Percentiles rank a stretch among this genome's conserved stretches.
phyloP scores from a whole-genome alignment of 2,888 invertebrate species.

The Petrophora chlorosata region DNA sequence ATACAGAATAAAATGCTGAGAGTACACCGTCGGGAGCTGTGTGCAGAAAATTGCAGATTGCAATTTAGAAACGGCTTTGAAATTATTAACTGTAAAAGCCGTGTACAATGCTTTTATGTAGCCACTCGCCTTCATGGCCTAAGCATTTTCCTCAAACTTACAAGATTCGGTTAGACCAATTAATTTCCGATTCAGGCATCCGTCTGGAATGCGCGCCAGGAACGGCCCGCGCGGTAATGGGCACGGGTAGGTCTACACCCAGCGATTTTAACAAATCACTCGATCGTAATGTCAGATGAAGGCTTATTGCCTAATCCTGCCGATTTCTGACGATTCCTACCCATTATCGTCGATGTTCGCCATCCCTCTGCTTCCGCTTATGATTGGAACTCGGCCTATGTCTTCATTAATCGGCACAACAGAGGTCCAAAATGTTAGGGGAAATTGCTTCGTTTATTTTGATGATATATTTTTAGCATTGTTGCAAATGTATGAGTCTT shows the following conservation, averaged over 20 bases:
- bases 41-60: neutral
- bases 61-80: too few species aligned
- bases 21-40: neutral
- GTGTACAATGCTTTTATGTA: too few species aligned
- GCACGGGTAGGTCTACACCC: constrained; percentile 48
- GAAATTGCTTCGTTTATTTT: neutral
- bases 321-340: constrained; percentile 30
- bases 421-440: constrained; percentile 17
- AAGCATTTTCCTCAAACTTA: constrained; percentile 14
- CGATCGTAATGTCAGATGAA: constrained; percentile 57
- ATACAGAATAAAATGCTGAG: neutral
- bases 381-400: constrained; percentile 34
- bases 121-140: too few species aligned
- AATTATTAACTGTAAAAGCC: too few species aligned
- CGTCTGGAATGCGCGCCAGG: constrained; percentile 45
- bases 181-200: constrained; percentile 57
- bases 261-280: constrained; percentile 69
- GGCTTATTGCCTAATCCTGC: constrained; percentile 65
- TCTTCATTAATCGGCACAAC: constrained; percentile 37
- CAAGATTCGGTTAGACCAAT: constrained; percentile 45
- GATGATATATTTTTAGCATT: neutral
- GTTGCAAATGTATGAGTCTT: neutral
- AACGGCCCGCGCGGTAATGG: constrained; percentile 24
- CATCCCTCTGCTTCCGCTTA: constrained; percentile 43
- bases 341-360: too few species aligned